Base-by-base conservation (phyloP, 92 coral and sea anemone species). In the Ricordea florida region DNA sequence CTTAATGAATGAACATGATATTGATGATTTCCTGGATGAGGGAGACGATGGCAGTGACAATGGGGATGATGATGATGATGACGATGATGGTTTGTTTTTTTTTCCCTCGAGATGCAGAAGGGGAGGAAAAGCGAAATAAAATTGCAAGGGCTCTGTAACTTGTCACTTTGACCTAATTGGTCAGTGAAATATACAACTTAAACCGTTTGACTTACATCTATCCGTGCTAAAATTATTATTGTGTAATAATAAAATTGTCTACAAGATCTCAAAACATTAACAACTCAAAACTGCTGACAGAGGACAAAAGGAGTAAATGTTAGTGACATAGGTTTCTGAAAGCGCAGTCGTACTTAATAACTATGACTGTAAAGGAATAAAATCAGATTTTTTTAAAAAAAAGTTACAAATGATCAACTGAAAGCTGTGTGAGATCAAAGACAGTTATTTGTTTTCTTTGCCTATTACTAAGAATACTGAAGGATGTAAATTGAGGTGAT, bases 61-160 rank as follows among this genome's bases (percentile, higher is more conserved):
- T 79, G 78, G 37, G 13, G 67, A 66, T 78, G 84, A 78, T 78
- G 76, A 66, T 52, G 42, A 69, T 49, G 76, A 51, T 63, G 63
- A 75, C 47, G 77, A 69, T 30, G 72, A 44, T 65, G 74, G 26
- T 32, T 10, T 70, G 50, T 26, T 48, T 73, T 31, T 79, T 33
- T 68, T 55, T 35, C 70, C 78, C 13, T n/a, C 69, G 40, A 66
- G 77, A 66, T 15, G 50, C 61, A 50, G 69, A 38, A 57, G 77
- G 84, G 32, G 59, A 55, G 36, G 77, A 78, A 28, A 79, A 79
- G 49, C 43, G 78, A 29, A 57, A 57, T 40, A 24, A 66, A 67
- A 69, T 68, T 42, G 34, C 66, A 61, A 67, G 68, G 66, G 66
- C 78, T 71, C 40, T 71, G 29, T 71, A 55, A 69, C 48, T 47